A percentile compares a stretch with the other conserved stretches of the same genome.
Evolutionary conservation across 2,888 invertebrate species (phyloP).

Genomic region (Hofmannophila pseudospretella): DNA sequence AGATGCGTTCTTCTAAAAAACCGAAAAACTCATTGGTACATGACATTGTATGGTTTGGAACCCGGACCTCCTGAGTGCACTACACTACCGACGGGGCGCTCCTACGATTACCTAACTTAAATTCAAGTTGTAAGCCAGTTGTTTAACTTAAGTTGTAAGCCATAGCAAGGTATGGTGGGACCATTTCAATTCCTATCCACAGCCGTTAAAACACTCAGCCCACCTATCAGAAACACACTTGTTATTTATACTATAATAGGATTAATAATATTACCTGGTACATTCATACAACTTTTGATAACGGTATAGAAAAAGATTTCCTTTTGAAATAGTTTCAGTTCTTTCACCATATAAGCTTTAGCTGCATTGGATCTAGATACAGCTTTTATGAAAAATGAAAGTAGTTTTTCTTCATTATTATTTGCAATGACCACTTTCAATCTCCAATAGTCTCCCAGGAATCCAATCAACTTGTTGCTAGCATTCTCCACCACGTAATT

Average conservation of each 20-base stretch:
- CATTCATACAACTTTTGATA: conserved; percentile 41
- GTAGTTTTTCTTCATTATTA: conserved; percentile 21
- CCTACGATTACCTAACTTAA: too few relatives aligned
- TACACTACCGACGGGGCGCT: too few relatives aligned
- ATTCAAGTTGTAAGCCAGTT: too few relatives aligned
- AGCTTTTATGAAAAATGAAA: conserved; percentile 57
- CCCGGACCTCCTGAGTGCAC: too few relatives aligned
- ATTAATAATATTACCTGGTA: conserved; percentile 32
- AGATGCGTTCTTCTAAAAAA: too few relatives aligned
- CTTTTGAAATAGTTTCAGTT: conserved; percentile 50
- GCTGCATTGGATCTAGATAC: conserved; percentile 49
- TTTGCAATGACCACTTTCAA: conserved; percentile 36
- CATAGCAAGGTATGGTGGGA: too few relatives aligned
- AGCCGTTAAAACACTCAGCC: too few relatives aligned
- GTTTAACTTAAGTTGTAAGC: too few relatives aligned
- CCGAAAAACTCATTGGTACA: too few relatives aligned
- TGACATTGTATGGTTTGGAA: too few relatives aligned
- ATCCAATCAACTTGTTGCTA: conserved; percentile 65
- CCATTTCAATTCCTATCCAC: too few relatives aligned
- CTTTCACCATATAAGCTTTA: conserved; percentile 57
- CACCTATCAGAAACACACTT: too few relatives aligned
- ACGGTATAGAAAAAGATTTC: conserved; percentile 50
- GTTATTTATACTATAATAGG: background rate
- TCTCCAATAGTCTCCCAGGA: conserved; percentile 63
- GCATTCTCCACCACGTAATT: conserved; percentile 40